Evolutionary conservation across 2,113 vertebrate species (phyloP).

Genomic region (Archilochus colubris): DNA sequence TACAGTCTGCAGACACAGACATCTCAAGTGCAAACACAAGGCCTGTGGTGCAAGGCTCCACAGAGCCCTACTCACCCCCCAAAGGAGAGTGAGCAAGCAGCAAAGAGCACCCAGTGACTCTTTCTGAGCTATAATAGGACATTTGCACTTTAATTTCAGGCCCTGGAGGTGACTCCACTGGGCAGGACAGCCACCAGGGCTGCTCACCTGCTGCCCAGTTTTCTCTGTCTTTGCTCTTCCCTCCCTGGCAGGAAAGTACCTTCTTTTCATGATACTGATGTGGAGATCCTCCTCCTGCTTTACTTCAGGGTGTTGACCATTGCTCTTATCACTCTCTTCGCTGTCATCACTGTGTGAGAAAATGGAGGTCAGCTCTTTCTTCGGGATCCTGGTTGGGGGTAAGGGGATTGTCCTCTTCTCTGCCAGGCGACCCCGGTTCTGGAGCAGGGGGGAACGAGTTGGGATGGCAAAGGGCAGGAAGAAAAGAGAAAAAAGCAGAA

Average conservation of each 20-base stretch:
- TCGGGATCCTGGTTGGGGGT: conserved; percentile 86
- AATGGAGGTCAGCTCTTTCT: conserved; percentile 88
- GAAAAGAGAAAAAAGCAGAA: background rate
- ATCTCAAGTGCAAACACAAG: background rate
- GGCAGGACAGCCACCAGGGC: background rate
- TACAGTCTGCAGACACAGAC: background rate
- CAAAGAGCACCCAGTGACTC: background rate
- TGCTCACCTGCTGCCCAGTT: background rate
- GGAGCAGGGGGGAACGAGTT: background rate
- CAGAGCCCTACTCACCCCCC: background rate
- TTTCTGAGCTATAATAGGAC: background rate
- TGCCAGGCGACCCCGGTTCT: conserved; percentile 97
- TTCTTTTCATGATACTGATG: conserved; percentile 96
- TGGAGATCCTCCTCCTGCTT: conserved; percentile 92
- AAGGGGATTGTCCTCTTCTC: conserved; percentile 94
- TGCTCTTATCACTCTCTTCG: conserved; percentile 85
- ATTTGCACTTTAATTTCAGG: rapidly evolving
- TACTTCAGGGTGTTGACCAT: conserved; percentile 84
- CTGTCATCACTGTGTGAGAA: conserved; percentile 89
- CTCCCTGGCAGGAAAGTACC: conserved; percentile 71
- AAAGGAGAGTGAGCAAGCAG: rapidly evolving
- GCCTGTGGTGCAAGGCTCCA: too few relatives aligned
- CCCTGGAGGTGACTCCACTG: background rate
- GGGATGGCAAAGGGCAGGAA: background rate
- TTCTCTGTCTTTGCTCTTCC: background rate